Evolutionary conservation across 2,113 vertebrate species (phyloP).

Genomic region (Zosterops japonicus): DNA sequence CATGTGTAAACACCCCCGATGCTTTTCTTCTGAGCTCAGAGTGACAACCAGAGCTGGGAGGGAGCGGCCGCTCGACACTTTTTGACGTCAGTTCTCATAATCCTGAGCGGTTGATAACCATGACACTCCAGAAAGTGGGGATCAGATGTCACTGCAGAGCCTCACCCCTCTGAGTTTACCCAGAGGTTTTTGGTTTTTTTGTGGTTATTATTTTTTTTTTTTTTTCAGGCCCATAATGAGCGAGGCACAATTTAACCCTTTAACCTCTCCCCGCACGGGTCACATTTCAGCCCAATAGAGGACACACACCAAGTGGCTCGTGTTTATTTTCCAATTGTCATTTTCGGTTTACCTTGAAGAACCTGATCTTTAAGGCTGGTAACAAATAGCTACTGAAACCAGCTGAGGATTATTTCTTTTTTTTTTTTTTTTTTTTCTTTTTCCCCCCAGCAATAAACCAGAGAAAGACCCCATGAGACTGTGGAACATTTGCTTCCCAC

Average conservation of each 20-base stretch:
- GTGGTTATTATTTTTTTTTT: background rate
- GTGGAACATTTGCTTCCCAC: constrained; percentile 11
- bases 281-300: constrained; percentile 36
- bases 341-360: constrained; percentile 63
- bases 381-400: constrained; percentile 59
- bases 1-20: constrained; percentile 38
- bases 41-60: background rate
- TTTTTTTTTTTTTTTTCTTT: background rate
- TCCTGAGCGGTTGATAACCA: constrained; percentile 4
- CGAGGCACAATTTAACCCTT: constrained; percentile 39
- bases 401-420: background rate
- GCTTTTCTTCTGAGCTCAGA: constrained; percentile 58
- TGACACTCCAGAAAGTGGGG: constrained; percentile 23
- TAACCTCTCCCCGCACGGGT: constrained; percentile 23
- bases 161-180: background rate
- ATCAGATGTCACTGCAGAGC: background rate
- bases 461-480: background rate
- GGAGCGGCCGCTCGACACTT: background rate
- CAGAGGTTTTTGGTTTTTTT: background rate
- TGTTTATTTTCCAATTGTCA: constrained; percentile 64
- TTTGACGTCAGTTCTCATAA: constrained; percentile 58
- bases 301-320: constrained; percentile 24
- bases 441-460: background rate
- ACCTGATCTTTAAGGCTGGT: constrained; percentile 47
- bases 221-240: background rate